phyloP scores from a whole-genome alignment of 2,797 vertebrate species.

The Phalanger gymnotis region DNA sequence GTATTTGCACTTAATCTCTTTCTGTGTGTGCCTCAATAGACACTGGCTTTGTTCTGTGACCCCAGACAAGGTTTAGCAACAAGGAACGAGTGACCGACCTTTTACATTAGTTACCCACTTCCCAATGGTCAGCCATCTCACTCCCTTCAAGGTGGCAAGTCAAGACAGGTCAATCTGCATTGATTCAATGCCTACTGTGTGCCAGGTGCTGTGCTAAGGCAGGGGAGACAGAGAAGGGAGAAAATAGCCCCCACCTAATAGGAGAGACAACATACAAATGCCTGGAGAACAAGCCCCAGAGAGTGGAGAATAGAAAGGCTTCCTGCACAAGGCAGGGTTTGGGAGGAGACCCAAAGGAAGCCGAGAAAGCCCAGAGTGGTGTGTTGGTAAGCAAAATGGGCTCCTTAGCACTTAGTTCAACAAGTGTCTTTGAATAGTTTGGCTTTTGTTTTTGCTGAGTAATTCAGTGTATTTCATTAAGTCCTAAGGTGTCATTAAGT shows the following conservation, averaged over 20 bases:
- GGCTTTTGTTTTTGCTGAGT: too few species aligned
- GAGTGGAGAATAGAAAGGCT: not conserved
- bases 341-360: not conserved
- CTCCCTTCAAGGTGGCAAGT: not conserved
- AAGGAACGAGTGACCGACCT: not conserved
- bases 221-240: not conserved
- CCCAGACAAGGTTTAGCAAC: not conserved
- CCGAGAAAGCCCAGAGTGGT: not conserved
- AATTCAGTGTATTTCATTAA: too few species aligned
- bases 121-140: rapidly evolving
- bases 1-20: too few species aligned
- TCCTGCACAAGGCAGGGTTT: not conserved
- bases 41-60: too few species aligned
- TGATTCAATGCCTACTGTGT: not conserved
- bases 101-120: not conserved
- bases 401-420: too few species aligned
- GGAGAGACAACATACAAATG: not conserved
- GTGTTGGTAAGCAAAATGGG: too few species aligned
- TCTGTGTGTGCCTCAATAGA: too few species aligned
- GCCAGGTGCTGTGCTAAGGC: rapidly evolving
- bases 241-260: rapidly evolving
- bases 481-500: too few species aligned
- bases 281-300: not conserved
- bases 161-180: not conserved
- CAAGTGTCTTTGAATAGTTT: too few species aligned